These are phyloP conservation scores for Dynastes maya DNA, from an alignment of 2,888 invertebrate species.

Conservation along the genomic window DNA sequence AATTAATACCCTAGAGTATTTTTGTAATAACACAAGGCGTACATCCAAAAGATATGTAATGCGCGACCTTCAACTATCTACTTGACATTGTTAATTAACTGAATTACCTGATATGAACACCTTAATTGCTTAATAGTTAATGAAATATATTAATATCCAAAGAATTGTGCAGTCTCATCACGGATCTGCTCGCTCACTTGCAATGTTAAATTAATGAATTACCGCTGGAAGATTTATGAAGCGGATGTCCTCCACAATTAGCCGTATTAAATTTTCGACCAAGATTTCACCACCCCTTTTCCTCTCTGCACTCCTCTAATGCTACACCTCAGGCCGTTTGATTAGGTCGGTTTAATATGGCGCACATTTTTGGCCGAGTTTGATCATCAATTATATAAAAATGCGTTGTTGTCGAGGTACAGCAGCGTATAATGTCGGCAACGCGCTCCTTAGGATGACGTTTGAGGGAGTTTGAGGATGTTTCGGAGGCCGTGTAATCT, in stretches of 20 bases:
- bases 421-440: slow-evolving; percentile 23
- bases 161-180: slow-evolving; percentile 30
- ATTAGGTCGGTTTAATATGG: slow-evolving; percentile 44
- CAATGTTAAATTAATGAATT: slow-evolving; percentile 42
- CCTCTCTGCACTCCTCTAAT: neutral
- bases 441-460: slow-evolving; percentile 37
- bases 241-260: slow-evolving; percentile 42
- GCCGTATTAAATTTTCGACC: slow-evolving; percentile 46
- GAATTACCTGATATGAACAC: slow-evolving; percentile 29
- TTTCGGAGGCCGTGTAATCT: slow-evolving; percentile 32
- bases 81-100: slow-evolving; percentile 38
- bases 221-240: slow-evolving; percentile 41
- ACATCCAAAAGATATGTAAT: neutral
- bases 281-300: slow-evolving; percentile 24
- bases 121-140: slow-evolving; percentile 32
- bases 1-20: no score
- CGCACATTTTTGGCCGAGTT: slow-evolving; percentile 45
- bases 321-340: slow-evolving; percentile 19
- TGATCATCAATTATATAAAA: slow-evolving; percentile 46
- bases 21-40: no score
- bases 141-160: slow-evolving; percentile 42
- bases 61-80: neutral
- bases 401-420: slow-evolving; percentile 44
- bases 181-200: slow-evolving; percentile 16
- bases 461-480: slow-evolving; percentile 42